phyloP scores from a whole-genome alignment of 2,888 invertebrate genomes.

The Eustalomyia histrio region DNA sequence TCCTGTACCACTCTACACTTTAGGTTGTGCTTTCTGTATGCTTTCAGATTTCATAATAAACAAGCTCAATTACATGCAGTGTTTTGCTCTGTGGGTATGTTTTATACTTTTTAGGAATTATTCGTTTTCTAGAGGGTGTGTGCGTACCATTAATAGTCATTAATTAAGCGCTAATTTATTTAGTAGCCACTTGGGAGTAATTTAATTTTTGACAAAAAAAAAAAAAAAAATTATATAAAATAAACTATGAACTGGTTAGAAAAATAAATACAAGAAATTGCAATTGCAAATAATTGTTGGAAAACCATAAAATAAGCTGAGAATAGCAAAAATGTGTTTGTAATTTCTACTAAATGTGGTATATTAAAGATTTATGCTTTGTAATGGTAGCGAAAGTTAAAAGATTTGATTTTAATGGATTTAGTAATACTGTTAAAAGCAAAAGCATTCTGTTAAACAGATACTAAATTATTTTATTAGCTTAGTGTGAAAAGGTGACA shows the following conservation, averaged over 20 bases:
- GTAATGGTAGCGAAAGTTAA: slow-evolving; percentile 37
- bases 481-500: no score
- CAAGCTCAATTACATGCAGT: background rate
- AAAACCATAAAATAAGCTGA: slow-evolving; percentile 22
- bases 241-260: slow-evolving; percentile 38
- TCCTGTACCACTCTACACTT: no score
- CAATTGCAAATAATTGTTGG: slow-evolving; percentile 41
- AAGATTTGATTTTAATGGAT: slow-evolving; percentile 33
- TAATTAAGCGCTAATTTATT: slow-evolving; percentile 68
- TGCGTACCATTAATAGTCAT: slow-evolving; percentile 66
- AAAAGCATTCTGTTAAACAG: no score
- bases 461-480: no score
- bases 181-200: slow-evolving; percentile 68
- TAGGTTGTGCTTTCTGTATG: background rate
- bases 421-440: background rate
- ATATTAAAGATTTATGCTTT: slow-evolving; percentile 31
- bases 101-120: background rate
- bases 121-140: slow-evolving; percentile 31
- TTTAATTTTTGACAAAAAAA: slow-evolving; percentile 65
- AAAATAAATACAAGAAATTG: slow-evolving; percentile 34
- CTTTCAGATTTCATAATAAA: background rate
- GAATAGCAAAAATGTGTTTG: slow-evolving; percentile 3
- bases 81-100: background rate
- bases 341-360: background rate
- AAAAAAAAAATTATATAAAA: slow-evolving; percentile 19